phyloP scores from a whole-genome alignment of 1,140 invertebrate species.

The Metaphire vulgaris region DNA sequence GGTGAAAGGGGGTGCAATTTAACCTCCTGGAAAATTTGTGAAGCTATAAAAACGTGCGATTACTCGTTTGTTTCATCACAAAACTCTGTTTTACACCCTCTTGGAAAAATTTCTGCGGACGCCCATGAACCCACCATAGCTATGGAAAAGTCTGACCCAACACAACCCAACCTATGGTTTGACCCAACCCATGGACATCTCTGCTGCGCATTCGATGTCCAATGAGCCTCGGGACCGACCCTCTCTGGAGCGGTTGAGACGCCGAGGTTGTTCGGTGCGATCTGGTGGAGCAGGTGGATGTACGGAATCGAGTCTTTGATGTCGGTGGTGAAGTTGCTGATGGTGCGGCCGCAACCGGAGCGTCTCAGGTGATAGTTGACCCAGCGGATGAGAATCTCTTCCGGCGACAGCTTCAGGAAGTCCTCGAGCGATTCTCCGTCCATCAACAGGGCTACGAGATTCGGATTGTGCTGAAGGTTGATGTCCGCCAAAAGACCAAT shows the following conservation, averaged over 20 bases:
- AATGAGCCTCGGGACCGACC: too few relatives aligned
- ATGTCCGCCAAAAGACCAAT: slow-evolving; percentile 98
- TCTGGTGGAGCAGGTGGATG: slow-evolving; percentile 85
- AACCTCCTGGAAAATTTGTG: too few relatives aligned
- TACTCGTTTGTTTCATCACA: too few relatives aligned
- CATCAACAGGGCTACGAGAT: slow-evolving; percentile 77
- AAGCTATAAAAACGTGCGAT: too few relatives aligned
- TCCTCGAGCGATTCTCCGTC: slow-evolving; percentile 89
- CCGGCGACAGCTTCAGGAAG: slow-evolving; percentile 89
- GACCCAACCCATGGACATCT: too few relatives aligned
- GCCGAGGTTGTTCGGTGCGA: slow-evolving; percentile 75
- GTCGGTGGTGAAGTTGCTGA: slow-evolving; percentile 90
- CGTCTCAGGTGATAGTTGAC: slow-evolving; percentile 94
- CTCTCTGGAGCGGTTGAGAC: slow-evolving; percentile 57
- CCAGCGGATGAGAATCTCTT: slow-evolving; percentile 82
- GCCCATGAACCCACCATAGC: too few relatives aligned
- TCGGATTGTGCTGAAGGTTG: slow-evolving; percentile 90
- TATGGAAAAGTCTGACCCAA: too few relatives aligned
- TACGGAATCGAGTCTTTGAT: slow-evolving; percentile 94
- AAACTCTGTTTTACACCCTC: too few relatives aligned
- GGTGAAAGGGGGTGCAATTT: too few relatives aligned
- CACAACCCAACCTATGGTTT: too few relatives aligned
- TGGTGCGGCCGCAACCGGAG: slow-evolving; percentile 55
- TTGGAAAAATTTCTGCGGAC: too few relatives aligned
- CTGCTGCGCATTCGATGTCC: too few relatives aligned